These are phyloP conservation scores for Rana temporaria DNA, from an alignment of 2,113 vertebrate species.

Conservation along the genomic window DNA sequence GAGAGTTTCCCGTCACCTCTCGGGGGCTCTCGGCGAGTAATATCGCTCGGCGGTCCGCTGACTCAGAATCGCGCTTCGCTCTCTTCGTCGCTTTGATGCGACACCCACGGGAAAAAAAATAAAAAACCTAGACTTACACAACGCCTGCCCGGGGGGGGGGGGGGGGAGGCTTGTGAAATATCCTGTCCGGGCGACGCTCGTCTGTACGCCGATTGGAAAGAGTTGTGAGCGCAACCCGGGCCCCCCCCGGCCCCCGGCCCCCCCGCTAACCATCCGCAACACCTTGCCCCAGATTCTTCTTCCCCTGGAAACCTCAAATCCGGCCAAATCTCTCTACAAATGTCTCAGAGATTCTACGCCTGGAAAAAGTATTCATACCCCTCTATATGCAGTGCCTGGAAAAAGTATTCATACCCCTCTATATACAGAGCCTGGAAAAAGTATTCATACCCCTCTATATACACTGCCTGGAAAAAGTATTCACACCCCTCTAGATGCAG, in stretches of 20 bases:
- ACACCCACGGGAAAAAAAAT: conserved; percentile 43
- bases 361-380: too few relatives aligned
- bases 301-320: too few relatives aligned
- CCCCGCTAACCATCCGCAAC: too few relatives aligned
- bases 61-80: conserved; percentile 19
- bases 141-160: not conserved
- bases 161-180: conserved; percentile 29
- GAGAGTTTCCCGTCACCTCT: conserved; percentile 47
- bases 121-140: conserved; percentile 47
- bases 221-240: not conserved
- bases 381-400: too few relatives aligned
- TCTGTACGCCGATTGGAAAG: conserved; percentile 13
- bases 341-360: too few relatives aligned
- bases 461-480: too few relatives aligned
- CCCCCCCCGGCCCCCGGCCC: too few relatives aligned
- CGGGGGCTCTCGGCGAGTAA: conserved; percentile 28
- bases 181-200: conserved; percentile 18
- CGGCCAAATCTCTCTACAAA: too few relatives aligned
- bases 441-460: too few relatives aligned
- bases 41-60: conserved; percentile 10
- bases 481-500: too few relatives aligned
- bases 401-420: too few relatives aligned
- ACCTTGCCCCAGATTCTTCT: conserved; percentile 2
- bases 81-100: not conserved
- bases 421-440: too few relatives aligned